Percentiles rank a stretch among this genome's conserved stretches.
Evolutionary conservation across 2,888 invertebrate species (phyloP).

Genomic region (Agrochola macilenta): DNA sequence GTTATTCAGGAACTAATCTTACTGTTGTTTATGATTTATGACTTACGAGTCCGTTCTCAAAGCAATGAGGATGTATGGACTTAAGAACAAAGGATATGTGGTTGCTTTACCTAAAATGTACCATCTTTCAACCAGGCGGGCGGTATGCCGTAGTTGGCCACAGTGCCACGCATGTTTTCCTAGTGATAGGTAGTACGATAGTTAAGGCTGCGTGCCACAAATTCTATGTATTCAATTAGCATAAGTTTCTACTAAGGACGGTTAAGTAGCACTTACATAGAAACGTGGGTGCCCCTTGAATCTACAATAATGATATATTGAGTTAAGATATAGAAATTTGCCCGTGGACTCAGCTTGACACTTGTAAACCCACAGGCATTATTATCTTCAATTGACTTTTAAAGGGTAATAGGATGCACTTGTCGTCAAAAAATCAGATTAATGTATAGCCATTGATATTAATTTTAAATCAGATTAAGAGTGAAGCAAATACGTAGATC

Average conservation of each 20-base stretch:
- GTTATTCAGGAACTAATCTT: constrained; percentile 13
- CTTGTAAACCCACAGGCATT: constrained; percentile 22
- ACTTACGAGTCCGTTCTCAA: constrained; percentile 17
- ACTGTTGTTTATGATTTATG: constrained; percentile 33
- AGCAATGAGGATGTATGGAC: constrained; percentile 36
- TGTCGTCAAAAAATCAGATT: not conserved
- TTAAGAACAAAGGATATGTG: constrained; percentile 27
- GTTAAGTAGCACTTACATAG: constrained; percentile 41
- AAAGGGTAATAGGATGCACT: constrained; percentile 20
- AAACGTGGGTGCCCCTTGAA: constrained; percentile 42
- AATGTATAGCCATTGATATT: constrained; percentile 3
- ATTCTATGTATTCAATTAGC: constrained; percentile 47
- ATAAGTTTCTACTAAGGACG: constrained; percentile 36
- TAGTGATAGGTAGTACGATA: constrained; percentile 15
- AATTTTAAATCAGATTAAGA: not conserved
- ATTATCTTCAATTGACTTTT: constrained; percentile 39
- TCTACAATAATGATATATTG: constrained; percentile 43
- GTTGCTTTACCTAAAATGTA: constrained; percentile 9
- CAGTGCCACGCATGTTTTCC: constrained; percentile 17
- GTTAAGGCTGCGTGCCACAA: constrained; percentile 35
- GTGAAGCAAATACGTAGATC: not conserved
- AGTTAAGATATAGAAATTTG: constrained; percentile 26
- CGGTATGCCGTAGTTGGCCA: constrained; percentile 34
- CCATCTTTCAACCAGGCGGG: constrained; percentile 5
- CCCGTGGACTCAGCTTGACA: constrained; percentile 15